Evolutionary conservation across 2,113 vertebrate species (phyloP), one percentile per base, ranked within the genome.

Genomic region (Mesoclemmys tuberculata): DNA sequence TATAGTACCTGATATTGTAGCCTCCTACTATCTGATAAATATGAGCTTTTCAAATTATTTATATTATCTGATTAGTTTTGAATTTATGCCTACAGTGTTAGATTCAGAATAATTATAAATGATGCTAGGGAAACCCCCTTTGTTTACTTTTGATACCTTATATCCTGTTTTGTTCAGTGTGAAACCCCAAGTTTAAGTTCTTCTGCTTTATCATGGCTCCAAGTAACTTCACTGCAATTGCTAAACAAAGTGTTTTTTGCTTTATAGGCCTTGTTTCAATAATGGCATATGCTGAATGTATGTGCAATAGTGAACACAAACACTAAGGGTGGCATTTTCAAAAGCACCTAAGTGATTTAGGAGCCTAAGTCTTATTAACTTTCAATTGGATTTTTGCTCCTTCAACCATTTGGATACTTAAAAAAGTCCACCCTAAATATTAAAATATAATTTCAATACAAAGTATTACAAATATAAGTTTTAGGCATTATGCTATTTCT

Each of bases 361-460:
- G 24, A 87, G 29, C 71, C 27, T 35, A 38, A 6, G 48, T 82
- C 10, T 22, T 24, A 80, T 89, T 85, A 48, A 75, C 86, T 94
- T 80, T 41, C 10, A 26, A 41, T 44, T 75, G 48, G 88, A 79
- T 85, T 1, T 2, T 3, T 77, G 5, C 82, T 85, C 88, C 90
- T 52, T 38, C n/a, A 51, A 51, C 13, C n/a, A 55, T 38, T 41
- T 55, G 24, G 24, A 81, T 21, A 55, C 24, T 41, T 81, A 41
- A 51, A 81, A n/a, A n/a, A 46, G 26, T 14, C 26, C 9, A 11
- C 68, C 71, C 78, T 90, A 27, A 48, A 48, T 58, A 85, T 95
- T 94, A 95, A 94, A 95, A 93, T 95, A 84, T 85, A 90, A 84
- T 96, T 95, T 80, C 21, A 80, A 54, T 85, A n/a, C 13, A 12